phyloP scores from a whole-genome alignment of 2,888 invertebrate species.

The Drosophila limbata region DNA sequence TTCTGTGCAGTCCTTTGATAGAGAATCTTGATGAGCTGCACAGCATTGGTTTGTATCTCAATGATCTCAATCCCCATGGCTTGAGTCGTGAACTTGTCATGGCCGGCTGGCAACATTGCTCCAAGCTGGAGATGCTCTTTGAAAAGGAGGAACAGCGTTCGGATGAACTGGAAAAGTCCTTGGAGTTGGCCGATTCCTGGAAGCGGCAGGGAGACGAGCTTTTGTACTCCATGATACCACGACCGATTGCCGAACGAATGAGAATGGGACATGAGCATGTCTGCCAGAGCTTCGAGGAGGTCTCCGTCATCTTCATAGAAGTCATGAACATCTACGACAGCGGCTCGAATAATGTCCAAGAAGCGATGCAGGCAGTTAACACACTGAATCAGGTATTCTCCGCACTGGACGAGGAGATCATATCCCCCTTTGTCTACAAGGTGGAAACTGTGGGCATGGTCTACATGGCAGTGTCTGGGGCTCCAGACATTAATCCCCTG shows the following conservation, averaged over 20 bases:
- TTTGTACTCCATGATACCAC: slow-evolving; percentile 96
- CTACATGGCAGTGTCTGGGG: slow-evolving; percentile 96
- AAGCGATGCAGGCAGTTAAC: slow-evolving; percentile 92
- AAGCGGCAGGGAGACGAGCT: slow-evolving; percentile 94
- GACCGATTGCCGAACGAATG: slow-evolving; percentile 92
- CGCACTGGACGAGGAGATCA: slow-evolving; percentile 93
- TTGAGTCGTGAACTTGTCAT: slow-evolving; percentile 93
- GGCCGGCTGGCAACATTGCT: slow-evolving; percentile 94
- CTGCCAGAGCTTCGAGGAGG: slow-evolving; percentile 89
- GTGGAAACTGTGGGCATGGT: slow-evolving; percentile 97
- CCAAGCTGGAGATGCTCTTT: slow-evolving; percentile 92
- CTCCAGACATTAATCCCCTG: slow-evolving; percentile 90
- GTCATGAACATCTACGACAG: slow-evolving; percentile 83
- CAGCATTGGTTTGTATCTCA: slow-evolving; percentile 91
- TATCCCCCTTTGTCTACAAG: slow-evolving; percentile 95
- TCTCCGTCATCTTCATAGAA: slow-evolving; percentile 85
- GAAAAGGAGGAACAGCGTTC: slow-evolving; percentile 93
- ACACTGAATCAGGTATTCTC: slow-evolving; percentile 95
- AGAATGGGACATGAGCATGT: slow-evolving; percentile 91
- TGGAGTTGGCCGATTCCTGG: slow-evolving; percentile 92
- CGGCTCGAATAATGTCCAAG: slow-evolving; percentile 83
- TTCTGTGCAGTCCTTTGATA: slow-evolving; percentile 95
- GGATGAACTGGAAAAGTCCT: slow-evolving; percentile 91
- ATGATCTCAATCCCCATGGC: slow-evolving; percentile 94
- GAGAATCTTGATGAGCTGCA: slow-evolving; percentile 93